phyloP scores from a whole-genome alignment of 2,797 vertebrate species.

The Simalia tracyae region DNA sequence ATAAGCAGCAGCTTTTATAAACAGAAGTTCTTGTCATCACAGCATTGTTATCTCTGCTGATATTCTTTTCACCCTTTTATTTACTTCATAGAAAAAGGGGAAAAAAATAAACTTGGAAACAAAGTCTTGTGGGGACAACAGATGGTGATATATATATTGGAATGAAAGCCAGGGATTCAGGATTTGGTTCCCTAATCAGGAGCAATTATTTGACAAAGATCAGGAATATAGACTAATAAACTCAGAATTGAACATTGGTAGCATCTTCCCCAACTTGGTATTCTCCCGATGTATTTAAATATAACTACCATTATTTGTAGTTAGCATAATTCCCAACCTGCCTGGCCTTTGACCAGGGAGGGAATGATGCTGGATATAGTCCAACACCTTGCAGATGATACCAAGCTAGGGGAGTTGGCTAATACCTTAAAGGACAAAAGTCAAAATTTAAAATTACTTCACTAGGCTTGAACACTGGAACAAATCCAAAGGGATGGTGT shows the following conservation, averaged over 20 bases:
- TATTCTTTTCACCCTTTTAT: background rate
- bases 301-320: background rate
- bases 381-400: background rate
- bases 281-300: no score
- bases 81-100: background rate
- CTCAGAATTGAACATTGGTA: background rate
- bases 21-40: constrained; percentile 40
- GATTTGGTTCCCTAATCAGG: background rate
- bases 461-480: background rate
- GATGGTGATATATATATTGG: background rate
- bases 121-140: background rate
- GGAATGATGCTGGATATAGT: background rate
- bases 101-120: background rate
- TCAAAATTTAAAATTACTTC: background rate
- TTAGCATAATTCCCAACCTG: background rate
- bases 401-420: background rate
- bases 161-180: background rate
- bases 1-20: constrained; percentile 48
- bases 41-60: constrained; percentile 32
- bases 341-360: no score
- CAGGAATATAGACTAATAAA: background rate
- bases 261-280: background rate
- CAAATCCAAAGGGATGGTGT: background rate
- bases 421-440: background rate
- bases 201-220: background rate